phyloP scores from a whole-genome alignment of 2,888 invertebrate species.

The Carcina quercana region DNA sequence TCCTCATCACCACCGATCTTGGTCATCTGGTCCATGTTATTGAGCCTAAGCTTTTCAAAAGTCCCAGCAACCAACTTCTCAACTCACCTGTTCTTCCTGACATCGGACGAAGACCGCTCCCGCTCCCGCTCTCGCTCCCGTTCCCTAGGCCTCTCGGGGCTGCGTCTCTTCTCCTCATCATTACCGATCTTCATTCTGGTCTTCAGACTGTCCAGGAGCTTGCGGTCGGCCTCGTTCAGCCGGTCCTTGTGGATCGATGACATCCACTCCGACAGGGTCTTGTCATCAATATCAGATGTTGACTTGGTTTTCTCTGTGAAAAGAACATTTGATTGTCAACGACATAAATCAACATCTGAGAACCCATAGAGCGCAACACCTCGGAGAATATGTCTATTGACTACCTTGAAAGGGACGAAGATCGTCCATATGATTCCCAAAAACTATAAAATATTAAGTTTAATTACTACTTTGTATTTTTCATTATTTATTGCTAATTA shows the following conservation, averaged over 20 bases:
- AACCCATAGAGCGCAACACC: too few species aligned
- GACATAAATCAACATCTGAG: too few species aligned
- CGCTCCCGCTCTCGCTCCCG: constrained; percentile 16
- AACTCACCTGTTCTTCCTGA: constrained; percentile 26
- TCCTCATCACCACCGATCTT: too few species aligned
- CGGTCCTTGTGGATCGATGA: constrained; percentile 63
- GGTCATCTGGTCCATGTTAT: too few species aligned
- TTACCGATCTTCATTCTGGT: constrained; percentile 28
- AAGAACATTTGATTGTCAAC: constrained; percentile 12
- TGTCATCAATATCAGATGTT: constrained; percentile 69
- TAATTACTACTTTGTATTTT: too few species aligned
- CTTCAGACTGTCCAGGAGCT: constrained; percentile 69
- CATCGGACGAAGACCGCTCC: constrained; percentile 23
- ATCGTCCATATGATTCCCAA: too few species aligned
- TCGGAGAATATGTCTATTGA: too few species aligned
- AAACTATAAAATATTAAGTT: too few species aligned
- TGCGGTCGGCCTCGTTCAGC: constrained; percentile 72
- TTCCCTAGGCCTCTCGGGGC: constrained; percentile 4
- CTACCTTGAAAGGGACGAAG: too few species aligned
- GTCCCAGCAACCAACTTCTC: too few species aligned
- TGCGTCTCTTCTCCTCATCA: constrained; percentile 14
- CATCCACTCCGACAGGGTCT: constrained; percentile 72
- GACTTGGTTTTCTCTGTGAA: constrained; percentile 55
- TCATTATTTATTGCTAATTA: too few species aligned
- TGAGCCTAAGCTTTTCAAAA: too few species aligned